Conservation (phyloP, 2,113 vertebrate genomes). For the Tricholaema leucomelas region DNA sequence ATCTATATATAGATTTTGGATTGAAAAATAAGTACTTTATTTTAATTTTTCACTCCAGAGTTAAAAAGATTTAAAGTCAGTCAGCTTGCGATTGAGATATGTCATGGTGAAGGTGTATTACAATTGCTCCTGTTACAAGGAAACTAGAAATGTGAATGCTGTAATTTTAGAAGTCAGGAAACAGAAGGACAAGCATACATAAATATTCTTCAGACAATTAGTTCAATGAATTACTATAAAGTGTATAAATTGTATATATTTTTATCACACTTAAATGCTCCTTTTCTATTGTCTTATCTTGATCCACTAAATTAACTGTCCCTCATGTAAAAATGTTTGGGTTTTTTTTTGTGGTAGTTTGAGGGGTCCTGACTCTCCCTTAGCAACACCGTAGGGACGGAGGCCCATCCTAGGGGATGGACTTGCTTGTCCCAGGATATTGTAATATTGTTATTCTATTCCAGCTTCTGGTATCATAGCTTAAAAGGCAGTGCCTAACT, state of each 20-base stretch:
- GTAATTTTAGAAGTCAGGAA: neutral
- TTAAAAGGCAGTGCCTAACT: no score
- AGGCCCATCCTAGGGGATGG: no score
- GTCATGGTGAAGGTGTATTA: neutral
- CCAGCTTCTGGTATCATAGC: no score
- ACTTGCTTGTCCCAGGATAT: no score
- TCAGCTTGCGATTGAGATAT: neutral
- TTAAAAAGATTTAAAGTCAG: neutral
- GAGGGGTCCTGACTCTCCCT: no score
- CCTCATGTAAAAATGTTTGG: neutral
- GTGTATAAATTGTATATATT: neutral
- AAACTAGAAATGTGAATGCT: neutral
- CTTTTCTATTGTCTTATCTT: neutral
- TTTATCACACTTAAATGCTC: neutral
- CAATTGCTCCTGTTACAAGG: neutral
- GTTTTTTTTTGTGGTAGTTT: no score
- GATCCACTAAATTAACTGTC: neutral
- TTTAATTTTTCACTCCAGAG: neutral
- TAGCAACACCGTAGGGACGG: no score
- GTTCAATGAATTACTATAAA: neutral
- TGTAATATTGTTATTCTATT: no score
- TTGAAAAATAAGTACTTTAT: neutral
- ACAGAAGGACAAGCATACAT: accelerated
- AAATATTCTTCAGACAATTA: neutral
- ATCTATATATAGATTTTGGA: neutral